These are phyloP conservation scores for Melieria crassipennis DNA, from an alignment of 2,888 invertebrate genomes.

Conservation along the genomic window DNA sequence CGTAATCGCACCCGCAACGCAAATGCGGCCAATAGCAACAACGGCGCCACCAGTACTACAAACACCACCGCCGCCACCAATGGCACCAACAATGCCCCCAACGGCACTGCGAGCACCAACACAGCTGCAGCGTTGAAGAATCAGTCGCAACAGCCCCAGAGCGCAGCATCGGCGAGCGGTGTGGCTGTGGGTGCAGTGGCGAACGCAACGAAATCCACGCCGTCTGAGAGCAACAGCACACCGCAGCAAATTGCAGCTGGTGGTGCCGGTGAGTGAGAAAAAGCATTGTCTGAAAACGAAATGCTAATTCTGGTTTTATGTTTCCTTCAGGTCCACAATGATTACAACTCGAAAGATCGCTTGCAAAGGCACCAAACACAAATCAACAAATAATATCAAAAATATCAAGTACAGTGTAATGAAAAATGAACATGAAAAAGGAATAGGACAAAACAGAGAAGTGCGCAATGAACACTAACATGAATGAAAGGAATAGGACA, in stretches of 20 bases:
- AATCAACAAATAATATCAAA: constrained; percentile 40
- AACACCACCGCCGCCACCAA: constrained; percentile 40
- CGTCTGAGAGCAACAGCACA: constrained; percentile 53
- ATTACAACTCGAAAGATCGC: constrained; percentile 47
- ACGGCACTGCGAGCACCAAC: constrained; percentile 34
- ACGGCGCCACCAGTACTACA: constrained; percentile 36
- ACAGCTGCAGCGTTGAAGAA: constrained; percentile 48
- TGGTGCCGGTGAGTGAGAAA: constrained; percentile 48
- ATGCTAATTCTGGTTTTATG: constrained; percentile 34
- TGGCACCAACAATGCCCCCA: constrained; percentile 16
- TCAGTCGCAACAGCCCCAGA: constrained; percentile 51
- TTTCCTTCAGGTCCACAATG: constrained; percentile 62
- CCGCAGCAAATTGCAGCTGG: constrained; percentile 54
- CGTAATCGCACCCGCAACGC: constrained; percentile 55
- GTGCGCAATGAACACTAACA: not conserved
- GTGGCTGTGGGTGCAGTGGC: constrained; percentile 16
- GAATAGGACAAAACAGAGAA: constrained; percentile 13
- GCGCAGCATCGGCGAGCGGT: constrained; percentile 38
- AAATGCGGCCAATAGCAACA: constrained; percentile 38
- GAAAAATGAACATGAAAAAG: constrained; percentile 42
- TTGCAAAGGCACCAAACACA: constrained; percentile 40
- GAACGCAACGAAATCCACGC: constrained; percentile 47
- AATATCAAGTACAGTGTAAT: constrained; percentile 33
- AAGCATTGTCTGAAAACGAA: not conserved
- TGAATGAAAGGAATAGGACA: constrained; percentile 7